A percentile compares a stretch with the other conserved stretches of the same genome.
These are phyloP conservation scores for Micromussa lordhowensis DNA, from an alignment of 92 coral and sea anemone genomes.

Conservation along the genomic window DNA sequence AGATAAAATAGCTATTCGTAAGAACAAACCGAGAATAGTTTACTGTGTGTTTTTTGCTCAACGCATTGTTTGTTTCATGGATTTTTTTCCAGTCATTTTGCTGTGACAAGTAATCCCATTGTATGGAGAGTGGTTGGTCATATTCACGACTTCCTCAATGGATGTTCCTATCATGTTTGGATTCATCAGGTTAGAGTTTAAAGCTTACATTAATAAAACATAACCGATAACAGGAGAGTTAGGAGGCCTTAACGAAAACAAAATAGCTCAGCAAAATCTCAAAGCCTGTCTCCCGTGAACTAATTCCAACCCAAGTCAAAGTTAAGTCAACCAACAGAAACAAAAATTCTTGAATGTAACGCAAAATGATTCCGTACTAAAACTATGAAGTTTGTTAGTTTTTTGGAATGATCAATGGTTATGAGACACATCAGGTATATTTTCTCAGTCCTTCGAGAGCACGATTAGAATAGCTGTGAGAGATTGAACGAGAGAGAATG, in stretches of 20 bases:
- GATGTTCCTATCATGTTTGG: conserved; percentile 80
- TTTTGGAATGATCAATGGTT: too few species aligned
- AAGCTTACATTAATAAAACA: background rate
- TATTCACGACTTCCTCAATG: conserved; percentile 71
- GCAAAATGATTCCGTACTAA: too few species aligned
- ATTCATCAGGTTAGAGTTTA: conserved; percentile 65
- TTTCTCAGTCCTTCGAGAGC: too few species aligned
- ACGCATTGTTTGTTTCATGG: background rate
- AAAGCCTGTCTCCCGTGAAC: background rate
- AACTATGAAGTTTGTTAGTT: too few species aligned
- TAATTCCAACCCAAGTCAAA: background rate
- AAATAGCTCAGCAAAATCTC: too few species aligned
- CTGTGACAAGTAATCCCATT: conserved; percentile 78
- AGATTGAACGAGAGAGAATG: too few species aligned
- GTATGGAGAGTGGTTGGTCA: conserved; percentile 78
- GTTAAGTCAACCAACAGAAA: too few species aligned
- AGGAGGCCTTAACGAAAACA: too few species aligned
- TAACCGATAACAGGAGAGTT: background rate
- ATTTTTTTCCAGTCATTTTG: conserved; percentile 75
- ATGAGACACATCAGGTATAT: too few species aligned
- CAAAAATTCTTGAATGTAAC: too few species aligned
- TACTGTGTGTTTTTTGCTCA: background rate
- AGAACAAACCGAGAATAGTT: background rate
- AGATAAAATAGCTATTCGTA: background rate
- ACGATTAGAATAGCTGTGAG: too few species aligned